Evolutionary conservation across 1,140 invertebrate species (phyloP), one percentile per base, ranked within the genome.

Genomic region (Eciton burchellii): DNA sequence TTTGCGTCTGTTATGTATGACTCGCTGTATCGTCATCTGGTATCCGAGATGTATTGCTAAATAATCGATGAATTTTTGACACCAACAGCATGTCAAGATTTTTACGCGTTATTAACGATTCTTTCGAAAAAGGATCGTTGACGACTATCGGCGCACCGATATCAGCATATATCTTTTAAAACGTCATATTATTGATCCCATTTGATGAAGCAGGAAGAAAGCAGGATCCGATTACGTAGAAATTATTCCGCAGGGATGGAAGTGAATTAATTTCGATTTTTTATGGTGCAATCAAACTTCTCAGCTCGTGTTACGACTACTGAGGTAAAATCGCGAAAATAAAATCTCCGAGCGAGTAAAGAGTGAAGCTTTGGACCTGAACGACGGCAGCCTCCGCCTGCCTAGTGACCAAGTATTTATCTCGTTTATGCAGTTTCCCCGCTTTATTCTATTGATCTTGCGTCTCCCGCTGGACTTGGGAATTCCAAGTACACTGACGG

Each of bases 371-470:
- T 63, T 63, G 43, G 43, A 79, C 21, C 35, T n/a, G n/a, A 21
- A 79, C n/a, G n/a, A 16, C 35, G 26, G 35, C 24, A 68, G 12
- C 11, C 62, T 29, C 26, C 21, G 49, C n/a, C 63, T 45, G 59
- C 68, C 74, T 56, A 79, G 49, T 79, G 74, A 79, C 74, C 49
- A 79, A 79, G 74, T 79, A 79, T 79, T 79, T 79, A 79, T 79
- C 74, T 79, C 74, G 49, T 79, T 79, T 79, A 70, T 79, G 74
- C 74, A 79, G 74, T 35, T 19, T 76, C 26, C 12, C 63, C 24
- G 35, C 74, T 63, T 68, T 49, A 57, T 79, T 79, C 63, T 79
- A 79, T 79, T 79, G 74, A 79, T 79, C 74, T 79, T 79, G 74
- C 41, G 74, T 79, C 74, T 70, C 70, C 74, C 63, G 49, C 74